phyloP scores from a whole-genome alignment of 2,888 invertebrate genomes.

The Cephus pygmeus region DNA sequence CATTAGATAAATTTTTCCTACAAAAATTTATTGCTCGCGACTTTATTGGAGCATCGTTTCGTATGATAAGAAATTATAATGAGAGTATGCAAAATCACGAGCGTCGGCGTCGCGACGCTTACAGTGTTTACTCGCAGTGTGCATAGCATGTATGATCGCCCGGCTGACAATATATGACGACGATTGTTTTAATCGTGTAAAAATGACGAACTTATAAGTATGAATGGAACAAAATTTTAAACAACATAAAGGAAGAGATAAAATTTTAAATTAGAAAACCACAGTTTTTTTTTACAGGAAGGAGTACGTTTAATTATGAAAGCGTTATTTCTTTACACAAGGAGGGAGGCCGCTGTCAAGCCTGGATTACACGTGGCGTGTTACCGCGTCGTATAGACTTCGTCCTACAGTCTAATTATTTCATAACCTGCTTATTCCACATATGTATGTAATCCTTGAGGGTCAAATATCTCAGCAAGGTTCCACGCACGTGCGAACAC shows the following conservation, averaged over 20 bases:
- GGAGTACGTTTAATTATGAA: background rate
- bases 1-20: background rate
- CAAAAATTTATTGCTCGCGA: background rate
- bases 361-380: background rate
- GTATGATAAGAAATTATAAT: background rate
- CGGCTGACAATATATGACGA: background rate
- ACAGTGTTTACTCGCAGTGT: background rate
- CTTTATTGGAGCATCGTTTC: background rate
- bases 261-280: background rate
- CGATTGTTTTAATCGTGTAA: background rate
- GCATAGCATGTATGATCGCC: background rate
- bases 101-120: background rate
- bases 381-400: background rate
- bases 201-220: background rate
- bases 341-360: background rate
- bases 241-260: background rate
- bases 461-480: background rate
- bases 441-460: background rate
- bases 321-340: background rate
- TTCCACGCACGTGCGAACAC: background rate
- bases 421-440: background rate
- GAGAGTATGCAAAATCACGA: background rate
- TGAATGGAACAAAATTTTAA: background rate
- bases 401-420: background rate
- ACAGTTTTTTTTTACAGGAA: background rate